phyloP scores from a whole-genome alignment of 2,888 invertebrate genomes.

The Saturnia pavonia region DNA sequence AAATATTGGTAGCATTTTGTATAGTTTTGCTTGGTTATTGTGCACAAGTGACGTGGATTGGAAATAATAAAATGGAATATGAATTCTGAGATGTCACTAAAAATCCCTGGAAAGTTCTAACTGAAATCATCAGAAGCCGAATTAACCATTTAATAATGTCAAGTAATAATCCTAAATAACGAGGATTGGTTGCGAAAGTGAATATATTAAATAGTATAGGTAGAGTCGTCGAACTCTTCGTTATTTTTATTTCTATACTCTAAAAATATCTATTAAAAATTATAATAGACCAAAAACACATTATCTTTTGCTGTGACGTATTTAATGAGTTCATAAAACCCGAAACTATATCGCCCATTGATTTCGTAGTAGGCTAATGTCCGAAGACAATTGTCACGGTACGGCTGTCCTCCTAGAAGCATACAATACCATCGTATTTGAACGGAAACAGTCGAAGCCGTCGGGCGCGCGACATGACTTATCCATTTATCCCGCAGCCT shows the following conservation, averaged over 20 bases:
- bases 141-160: too few species aligned
- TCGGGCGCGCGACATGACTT: conserved; percentile 65
- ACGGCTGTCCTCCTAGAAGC: neutral
- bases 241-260: neutral
- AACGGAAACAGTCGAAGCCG: conserved; percentile 67
- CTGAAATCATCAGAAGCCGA: too few species aligned
- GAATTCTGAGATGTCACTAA: too few species aligned
- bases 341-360: conserved; percentile 16
- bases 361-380: conserved; percentile 5
- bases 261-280: neutral
- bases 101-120: too few species aligned
- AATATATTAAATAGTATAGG: too few species aligned
- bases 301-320: neutral
- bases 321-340: neutral
- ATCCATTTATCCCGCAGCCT: conserved; percentile 68
- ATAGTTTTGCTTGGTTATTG: too few species aligned
- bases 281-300: neutral
- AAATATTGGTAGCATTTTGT: too few species aligned
- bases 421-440: conserved; percentile 24
- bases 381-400: conserved; percentile 1
- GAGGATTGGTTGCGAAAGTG: too few species aligned
- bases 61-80: too few species aligned
- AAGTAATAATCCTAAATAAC: too few species aligned
- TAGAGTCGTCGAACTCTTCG: too few species aligned
- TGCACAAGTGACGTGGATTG: too few species aligned